These are phyloP conservation scores for Branchipolynoe longqiensis DNA, from an alignment of 2,888 invertebrate species.

Conservation along the genomic window DNA sequence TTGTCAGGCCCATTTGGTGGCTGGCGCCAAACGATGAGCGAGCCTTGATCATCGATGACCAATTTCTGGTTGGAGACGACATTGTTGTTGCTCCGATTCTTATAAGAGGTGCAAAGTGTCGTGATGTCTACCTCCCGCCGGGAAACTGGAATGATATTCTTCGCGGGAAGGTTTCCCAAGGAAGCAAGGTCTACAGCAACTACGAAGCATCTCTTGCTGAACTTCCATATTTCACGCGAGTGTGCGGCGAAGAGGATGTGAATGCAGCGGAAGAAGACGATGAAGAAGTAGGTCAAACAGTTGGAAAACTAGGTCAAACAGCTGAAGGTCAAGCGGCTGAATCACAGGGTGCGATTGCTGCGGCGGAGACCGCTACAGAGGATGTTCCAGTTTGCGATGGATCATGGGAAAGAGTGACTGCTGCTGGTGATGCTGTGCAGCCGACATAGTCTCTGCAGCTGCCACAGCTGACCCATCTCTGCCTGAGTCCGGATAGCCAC, in stretches of 20 bases:
- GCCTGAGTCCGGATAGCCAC: no score
- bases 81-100: conserved; percentile 80
- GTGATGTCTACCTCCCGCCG: conserved; percentile 75
- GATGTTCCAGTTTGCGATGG: not conserved
- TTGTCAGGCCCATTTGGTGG: conserved; percentile 93
- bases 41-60: conserved; percentile 89
- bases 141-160: conserved; percentile 58
- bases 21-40: conserved; percentile 91
- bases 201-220: conserved; percentile 61
- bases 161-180: conserved; percentile 47
- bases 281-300: not conserved
- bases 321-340: not conserved
- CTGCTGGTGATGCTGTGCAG: no score
- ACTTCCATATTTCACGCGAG: conserved; percentile 61
- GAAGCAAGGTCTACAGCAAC: conserved; percentile 58
- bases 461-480: no score
- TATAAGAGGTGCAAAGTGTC: conserved; percentile 72
- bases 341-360: not conserved
- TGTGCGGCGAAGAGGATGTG: not conserved
- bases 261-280: not conserved
- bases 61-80: conserved; percentile 79
- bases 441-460: no score
- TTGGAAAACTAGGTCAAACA: not conserved
- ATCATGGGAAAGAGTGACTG: no score
- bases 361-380: not conserved